These are phyloP conservation scores for Eristalinus sepulchralis DNA, from an alignment of 2,888 invertebrate genomes.

Conservation along the genomic window DNA sequence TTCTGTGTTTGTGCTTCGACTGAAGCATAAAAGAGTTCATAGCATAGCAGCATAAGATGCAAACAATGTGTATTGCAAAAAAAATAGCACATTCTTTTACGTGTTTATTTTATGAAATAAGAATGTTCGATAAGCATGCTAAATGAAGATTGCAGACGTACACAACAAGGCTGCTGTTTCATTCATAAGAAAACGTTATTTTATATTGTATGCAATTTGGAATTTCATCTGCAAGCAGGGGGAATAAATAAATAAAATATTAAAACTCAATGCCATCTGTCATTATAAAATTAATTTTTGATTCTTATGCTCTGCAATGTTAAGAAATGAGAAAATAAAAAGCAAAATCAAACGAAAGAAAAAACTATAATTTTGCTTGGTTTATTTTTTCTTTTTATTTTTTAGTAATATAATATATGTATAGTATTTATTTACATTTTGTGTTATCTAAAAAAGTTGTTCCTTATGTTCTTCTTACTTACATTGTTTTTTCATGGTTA, in stretches of 20 bases:
- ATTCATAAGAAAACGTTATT: not conserved
- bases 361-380: slow-evolving; percentile 42
- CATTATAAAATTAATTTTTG: not conserved
- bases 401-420: slow-evolving; percentile 23
- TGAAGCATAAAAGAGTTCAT: not conserved
- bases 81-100: not conserved
- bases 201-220: not conserved
- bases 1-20: not conserved
- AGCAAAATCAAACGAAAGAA: slow-evolving; percentile 23
- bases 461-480: slow-evolving; percentile 33
- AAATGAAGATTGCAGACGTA: not conserved
- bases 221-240: not conserved
- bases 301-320: not conserved
- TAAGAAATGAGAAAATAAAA: not conserved
- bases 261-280: not conserved
- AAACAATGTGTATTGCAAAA: not conserved
- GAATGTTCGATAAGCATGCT: too few relatives aligned
- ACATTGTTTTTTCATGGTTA: slow-evolving; percentile 17
- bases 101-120: not conserved
- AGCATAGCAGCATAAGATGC: not conserved
- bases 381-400: slow-evolving; percentile 35
- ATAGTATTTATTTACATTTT: slow-evolving; percentile 30
- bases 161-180: not conserved
- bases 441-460: slow-evolving; percentile 27
- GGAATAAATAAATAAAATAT: not conserved